phyloP scores from a whole-genome alignment of 1,140 invertebrate species.

The Sycophila sp. region DNA sequence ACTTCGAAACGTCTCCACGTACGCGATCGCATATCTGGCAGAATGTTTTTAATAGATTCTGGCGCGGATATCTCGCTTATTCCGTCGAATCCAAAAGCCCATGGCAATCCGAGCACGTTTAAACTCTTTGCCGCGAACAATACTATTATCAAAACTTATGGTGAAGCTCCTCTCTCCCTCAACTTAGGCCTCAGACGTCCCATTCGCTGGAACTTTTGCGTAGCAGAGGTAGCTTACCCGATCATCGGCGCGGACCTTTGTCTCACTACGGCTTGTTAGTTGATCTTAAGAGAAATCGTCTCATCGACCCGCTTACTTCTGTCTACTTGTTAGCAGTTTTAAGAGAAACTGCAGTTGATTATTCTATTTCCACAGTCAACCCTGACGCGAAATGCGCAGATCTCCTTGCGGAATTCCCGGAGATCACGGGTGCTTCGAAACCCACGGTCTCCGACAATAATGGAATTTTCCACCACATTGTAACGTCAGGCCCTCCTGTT shows the following conservation, averaged over 20 bases:
- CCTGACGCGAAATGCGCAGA: too few relatives aligned
- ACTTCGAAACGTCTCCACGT: constrained; percentile 38
- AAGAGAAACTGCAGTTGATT: background rate
- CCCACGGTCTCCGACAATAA: background rate
- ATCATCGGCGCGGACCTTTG: constrained; percentile 64
- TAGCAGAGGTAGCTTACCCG: constrained; percentile 56
- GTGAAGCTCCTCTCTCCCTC: constrained; percentile 43
- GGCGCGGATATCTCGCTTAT: constrained; percentile 36
- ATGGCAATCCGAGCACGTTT: constrained; percentile 20
- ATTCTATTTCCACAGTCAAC: too few relatives aligned
- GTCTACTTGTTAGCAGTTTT: background rate
- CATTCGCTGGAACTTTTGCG: constrained; percentile 56
- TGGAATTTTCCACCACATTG: background rate
- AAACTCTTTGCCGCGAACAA: constrained; percentile 39
- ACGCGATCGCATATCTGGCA: background rate
- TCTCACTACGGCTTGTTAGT: constrained; percentile 49
- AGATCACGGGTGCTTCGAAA: background rate
- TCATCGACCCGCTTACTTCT: constrained; percentile 49
- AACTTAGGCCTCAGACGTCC: constrained; percentile 42
- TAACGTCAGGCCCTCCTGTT: background rate
- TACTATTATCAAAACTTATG: constrained; percentile 54
- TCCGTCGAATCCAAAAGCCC: constrained; percentile 5
- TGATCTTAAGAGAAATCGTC: constrained; percentile 45
- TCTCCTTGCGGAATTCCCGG: background rate
- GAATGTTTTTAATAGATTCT: constrained; percentile 34